Evolutionary conservation across 2,113 vertebrate species (phyloP).

Genomic region (Melozone crissalis): DNA sequence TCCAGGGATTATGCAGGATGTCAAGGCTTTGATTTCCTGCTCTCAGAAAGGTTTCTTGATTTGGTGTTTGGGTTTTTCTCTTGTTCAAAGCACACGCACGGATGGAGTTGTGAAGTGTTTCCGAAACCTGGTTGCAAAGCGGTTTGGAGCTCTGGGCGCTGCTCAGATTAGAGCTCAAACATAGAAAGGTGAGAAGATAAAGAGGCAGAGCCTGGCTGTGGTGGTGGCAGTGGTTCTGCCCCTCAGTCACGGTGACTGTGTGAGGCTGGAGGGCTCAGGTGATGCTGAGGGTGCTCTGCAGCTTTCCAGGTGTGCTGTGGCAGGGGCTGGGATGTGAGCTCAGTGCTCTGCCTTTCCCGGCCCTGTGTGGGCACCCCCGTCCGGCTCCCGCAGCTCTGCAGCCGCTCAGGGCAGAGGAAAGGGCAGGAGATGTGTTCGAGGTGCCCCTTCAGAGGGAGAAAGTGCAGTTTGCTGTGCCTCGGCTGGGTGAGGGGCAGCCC

Average conservation of each 20-base stretch:
- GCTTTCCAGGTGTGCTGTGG: neutral
- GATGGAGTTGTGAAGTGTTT: neutral
- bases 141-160: neutral
- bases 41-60: neutral
- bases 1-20: neutral
- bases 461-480: fast-evolving
- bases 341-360: fast-evolving
- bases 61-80: neutral
- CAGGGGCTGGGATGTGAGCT: fast-evolving
- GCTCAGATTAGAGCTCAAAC: neutral
- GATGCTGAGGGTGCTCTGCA: neutral
- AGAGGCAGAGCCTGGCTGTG: neutral
- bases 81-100: neutral
- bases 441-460: neutral
- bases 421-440: neutral
- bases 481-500: neutral
- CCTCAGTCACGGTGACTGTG: fast-evolving
- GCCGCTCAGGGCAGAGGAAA: fast-evolving
- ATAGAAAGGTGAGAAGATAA: neutral
- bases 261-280: neutral
- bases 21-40: fast-evolving
- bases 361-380: fast-evolving
- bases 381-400: neutral
- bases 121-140: neutral
- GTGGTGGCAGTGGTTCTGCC: neutral